Evolutionary conservation across 2,888 invertebrate species (phyloP).

Genomic region (Acanthosoma haemorrhoidale): DNA sequence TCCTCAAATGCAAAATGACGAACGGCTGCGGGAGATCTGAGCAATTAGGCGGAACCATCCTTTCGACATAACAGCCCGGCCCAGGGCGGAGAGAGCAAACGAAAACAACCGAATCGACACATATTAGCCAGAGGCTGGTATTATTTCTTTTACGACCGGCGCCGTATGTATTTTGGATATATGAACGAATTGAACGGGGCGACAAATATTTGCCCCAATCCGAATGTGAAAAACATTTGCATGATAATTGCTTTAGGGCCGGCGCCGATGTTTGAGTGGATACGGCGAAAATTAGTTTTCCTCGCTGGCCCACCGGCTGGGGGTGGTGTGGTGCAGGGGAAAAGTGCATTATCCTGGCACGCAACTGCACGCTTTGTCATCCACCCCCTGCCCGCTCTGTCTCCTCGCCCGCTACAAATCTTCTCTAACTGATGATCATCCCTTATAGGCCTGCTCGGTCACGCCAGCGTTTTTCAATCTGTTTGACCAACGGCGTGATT

Average conservation of each 20-base stretch:
- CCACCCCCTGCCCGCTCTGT: constrained; percentile 27
- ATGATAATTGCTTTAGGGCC: constrained; percentile 36
- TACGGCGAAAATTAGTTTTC: constrained; percentile 8
- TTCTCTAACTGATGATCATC: neutral
- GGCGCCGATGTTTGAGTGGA: constrained; percentile 27
- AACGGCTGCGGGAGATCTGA: too few relatives aligned
- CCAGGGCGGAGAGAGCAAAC: neutral
- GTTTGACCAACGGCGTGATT: too few relatives aligned
- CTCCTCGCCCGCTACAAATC: neutral
- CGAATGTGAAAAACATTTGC: constrained; percentile 33
- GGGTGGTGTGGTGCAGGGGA: neutral
- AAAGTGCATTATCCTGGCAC: neutral
- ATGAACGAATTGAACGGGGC: neutral
- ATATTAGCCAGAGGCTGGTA: too few relatives aligned
- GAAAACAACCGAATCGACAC: neutral
- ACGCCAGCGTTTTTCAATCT: too few relatives aligned
- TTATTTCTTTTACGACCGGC: neutral
- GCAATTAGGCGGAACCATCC: neutral
- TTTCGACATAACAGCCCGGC: neutral
- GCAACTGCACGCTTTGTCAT: neutral
- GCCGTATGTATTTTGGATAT: constrained; percentile 6
- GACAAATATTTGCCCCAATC: constrained; percentile 30
- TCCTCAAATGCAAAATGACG: too few relatives aligned
- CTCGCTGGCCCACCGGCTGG: neutral
- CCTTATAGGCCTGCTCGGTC: too few relatives aligned